Evolutionary conservation across 2,888 invertebrate genomes (phyloP), one percentile per base, ranked within the genome.

Genomic region (Torymus tubicola): DNA sequence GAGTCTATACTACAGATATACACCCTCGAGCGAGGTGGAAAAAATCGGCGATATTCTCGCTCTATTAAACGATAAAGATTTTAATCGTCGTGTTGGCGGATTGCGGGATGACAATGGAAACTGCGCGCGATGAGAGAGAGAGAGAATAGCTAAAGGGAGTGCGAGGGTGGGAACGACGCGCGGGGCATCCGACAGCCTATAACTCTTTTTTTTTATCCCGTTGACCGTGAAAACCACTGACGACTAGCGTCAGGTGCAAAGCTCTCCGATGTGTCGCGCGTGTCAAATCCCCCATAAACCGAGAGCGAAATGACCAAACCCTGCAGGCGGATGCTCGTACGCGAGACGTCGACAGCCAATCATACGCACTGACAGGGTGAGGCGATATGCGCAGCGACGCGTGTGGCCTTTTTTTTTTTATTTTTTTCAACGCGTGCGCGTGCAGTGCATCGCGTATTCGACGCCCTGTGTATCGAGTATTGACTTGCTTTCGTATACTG

Each of bases 201-300:
- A 73, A 79, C 68, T 72, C 79, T 70, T 73, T 81, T 81, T 83
- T 84, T 83, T 82, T 84, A 82, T 78, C 64, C 67, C 61, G 81
- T 81, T 84, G 84, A 74, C 83, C 81, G 78, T 83, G 86, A 85
- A 86, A 88, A 87, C 87, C 86, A 86, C 85, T 86, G 86, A 84
- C 86, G 85, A 83, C 83, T 81, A 80, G 84, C 86, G 87, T 87
- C 87, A 88, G 86, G 86, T 88, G 87, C 88, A 88, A 86, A 85
- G 83, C 85, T 85, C 42, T 42, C 85, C 83, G 83, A 86, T 85
- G 84, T 85, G 86, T 85, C 85, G 84, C 85, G 84, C 86, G 84
- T 86, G 88, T 87, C 87, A 87, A 86, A 86, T 85, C 84, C 82
- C 86, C 86, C 85, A 86, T 86, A 85, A 85, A 85, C 85, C 85